phyloP scores from a whole-genome alignment of 2,888 invertebrate species.

The Megalurothrips usitatus region DNA sequence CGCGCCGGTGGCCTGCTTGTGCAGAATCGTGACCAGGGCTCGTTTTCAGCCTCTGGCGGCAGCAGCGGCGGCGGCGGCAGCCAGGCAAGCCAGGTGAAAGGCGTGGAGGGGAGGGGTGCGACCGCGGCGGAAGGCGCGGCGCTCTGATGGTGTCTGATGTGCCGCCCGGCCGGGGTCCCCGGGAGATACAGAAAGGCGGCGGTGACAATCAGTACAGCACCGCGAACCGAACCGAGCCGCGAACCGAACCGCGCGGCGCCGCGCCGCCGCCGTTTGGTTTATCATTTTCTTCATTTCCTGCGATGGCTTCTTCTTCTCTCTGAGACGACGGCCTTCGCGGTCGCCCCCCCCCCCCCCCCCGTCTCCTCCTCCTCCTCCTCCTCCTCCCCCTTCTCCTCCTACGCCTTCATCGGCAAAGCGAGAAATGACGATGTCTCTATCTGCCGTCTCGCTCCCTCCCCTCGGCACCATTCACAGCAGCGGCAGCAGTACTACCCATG shows the following conservation, averaged over 20 bases:
- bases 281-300: conserved; percentile 26
- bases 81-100: not conserved
- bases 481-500: too few relatives aligned
- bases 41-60: not conserved
- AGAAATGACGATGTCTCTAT: too few relatives aligned
- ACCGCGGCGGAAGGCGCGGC: not conserved
- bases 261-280: conserved; percentile 17
- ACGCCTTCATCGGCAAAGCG: too few relatives aligned
- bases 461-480: too few relatives aligned
- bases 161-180: too few relatives aligned
- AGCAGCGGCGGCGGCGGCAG: not conserved
- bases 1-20: too few relatives aligned
- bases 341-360: conserved; percentile 40
- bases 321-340: conserved; percentile 22
- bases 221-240: not conserved
- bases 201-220: not conserved
- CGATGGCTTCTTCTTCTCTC: conserved; percentile 14
- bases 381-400: too few relatives aligned
- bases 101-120: not conserved
- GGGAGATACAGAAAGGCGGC: not conserved
- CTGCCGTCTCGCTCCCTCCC: too few relatives aligned
- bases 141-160: not conserved
- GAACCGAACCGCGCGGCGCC: conserved; percentile 8
- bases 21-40: too few relatives aligned
- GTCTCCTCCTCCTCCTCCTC: conserved; percentile 25